Evolutionary conservation across 2,113 vertebrate genomes (phyloP).

Genomic region (Oplegnathus fasciatus): DNA sequence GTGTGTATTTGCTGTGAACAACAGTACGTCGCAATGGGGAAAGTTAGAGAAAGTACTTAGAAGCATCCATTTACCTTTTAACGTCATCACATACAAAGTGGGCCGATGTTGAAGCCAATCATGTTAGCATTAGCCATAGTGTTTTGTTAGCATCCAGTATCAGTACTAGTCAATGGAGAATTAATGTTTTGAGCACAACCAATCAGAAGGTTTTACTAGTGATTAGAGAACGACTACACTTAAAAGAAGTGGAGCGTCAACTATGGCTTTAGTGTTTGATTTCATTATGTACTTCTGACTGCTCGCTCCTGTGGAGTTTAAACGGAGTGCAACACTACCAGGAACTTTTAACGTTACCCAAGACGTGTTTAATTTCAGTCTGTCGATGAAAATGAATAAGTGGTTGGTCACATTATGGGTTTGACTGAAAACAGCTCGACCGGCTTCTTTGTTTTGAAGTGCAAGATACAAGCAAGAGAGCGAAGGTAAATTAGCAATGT

Average conservation of each 20-base stretch:
- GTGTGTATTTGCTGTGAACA: background rate
- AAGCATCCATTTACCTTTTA: background rate
- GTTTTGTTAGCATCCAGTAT: conserved; percentile 29
- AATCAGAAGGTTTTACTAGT: conserved; percentile 13
- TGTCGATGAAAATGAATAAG: background rate
- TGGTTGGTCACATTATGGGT: conserved; percentile 13
- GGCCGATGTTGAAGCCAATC: background rate
- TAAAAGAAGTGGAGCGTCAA: conserved; percentile 33
- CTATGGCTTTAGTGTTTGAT: conserved; percentile 72
- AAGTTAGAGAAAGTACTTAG: background rate
- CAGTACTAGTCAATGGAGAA: background rate
- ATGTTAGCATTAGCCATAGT: conserved; percentile 28
- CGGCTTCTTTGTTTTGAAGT: background rate
- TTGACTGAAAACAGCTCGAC: background rate
- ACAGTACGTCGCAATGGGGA: background rate
- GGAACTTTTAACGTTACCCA: background rate
- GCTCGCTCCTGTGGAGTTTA: background rate
- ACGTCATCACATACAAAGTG: background rate
- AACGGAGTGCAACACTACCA: conserved; percentile 26
- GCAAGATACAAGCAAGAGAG: conserved; percentile 3
- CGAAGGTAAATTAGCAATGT: background rate
- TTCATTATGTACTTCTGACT: conserved; percentile 10
- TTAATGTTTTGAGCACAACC: conserved; percentile 26
- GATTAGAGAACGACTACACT: background rate
- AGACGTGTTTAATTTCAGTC: background rate